Base-by-base conservation (phyloP, 2,113 vertebrate genomes). In the Anolis carolinensis region DNA sequence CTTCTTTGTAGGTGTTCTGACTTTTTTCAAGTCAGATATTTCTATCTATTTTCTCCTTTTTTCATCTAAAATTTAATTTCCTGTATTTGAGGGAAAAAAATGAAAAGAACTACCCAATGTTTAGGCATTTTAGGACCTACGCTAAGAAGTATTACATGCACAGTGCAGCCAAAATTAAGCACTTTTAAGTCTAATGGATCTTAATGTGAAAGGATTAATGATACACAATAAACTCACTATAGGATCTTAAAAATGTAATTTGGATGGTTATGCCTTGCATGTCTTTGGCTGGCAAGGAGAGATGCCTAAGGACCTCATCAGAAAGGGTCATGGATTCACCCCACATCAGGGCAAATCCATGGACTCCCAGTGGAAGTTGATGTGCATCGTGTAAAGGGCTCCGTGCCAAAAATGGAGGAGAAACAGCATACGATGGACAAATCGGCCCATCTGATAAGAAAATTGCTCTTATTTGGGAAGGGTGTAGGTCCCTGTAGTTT, bases 1-100 rank as follows among this genome's bases (percentile, higher is more conserved):
- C 91, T 91, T 95, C 92, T 94, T 93, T 89, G 90, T 94, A 94
- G 91, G 92, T 94, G 91, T 94, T 94, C 92, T 91, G 89, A 48
- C 62, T 30, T 10, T 63, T 65, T 80, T 27, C 14, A 80, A 93
- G 92, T 92, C 92, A 77, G 48, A 7, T 55, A 55, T 55, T 77
- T 59, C 34, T 78, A 78, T 78, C 16, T 59, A 86, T 88, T 91
- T 92, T 4, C 63, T 90, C 36, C 75, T 92, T 59, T 81, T 94
- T 93, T 90, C 85, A 92, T 90, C 44, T 92, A 82, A 88, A 94
- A 90, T 90, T 85, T 92, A 91, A 88, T 93, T 91, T 90, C 82
- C 83, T 89, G 36, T 85, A 91, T 92, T 92, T 84, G 85, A 87
- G 92, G 86, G 88, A 71, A 92, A 92, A 90, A 44, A 44, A n/a